Percentiles rank a stretch among this genome's conserved stretches.
Conservation (phyloP, 2,113 vertebrate genomes). For the Rutilus rutilus region DNA sequence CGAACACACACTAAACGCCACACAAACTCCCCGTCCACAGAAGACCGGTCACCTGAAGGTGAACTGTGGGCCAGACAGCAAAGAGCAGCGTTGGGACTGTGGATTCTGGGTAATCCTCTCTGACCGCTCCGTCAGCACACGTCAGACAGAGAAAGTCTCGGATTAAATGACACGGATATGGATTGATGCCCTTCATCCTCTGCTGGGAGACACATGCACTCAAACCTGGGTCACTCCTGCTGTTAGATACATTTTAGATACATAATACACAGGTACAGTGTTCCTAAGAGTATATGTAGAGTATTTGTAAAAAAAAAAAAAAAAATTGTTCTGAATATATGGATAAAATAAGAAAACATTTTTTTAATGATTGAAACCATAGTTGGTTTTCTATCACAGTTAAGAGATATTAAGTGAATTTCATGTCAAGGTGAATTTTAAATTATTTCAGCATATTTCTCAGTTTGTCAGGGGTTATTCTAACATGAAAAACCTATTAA, state of each 20-base stretch:
- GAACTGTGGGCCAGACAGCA: conserved; percentile 7
- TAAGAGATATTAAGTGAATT: not conserved
- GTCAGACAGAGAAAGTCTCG: not conserved
- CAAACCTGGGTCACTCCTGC: not conserved
- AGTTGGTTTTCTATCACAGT: not conserved
- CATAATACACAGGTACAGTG: not conserved
- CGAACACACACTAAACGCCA: not conserved
- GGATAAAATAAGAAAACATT: not conserved
- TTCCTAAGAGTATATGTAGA: not conserved
- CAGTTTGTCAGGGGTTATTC: not conserved
- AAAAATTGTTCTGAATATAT: not conserved
- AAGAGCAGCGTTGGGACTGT: conserved; percentile 11
- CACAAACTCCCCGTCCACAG: not conserved
- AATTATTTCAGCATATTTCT: not conserved
- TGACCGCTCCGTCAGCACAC: not conserved
- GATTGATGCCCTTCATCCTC: conserved; percentile 32
- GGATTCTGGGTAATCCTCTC: conserved; percentile 37
- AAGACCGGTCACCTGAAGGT: conserved; percentile 25
- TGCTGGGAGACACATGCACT: not conserved
- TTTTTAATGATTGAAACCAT: not conserved
- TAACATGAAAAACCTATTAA: not conserved
- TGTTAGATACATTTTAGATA: not conserved
- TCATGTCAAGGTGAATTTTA: not conserved
- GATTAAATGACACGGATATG: conserved; percentile 7
- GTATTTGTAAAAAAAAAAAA: not conserved